Base-by-base conservation (phyloP, 2,888 invertebrate species). In the Clivina fossor region DNA sequence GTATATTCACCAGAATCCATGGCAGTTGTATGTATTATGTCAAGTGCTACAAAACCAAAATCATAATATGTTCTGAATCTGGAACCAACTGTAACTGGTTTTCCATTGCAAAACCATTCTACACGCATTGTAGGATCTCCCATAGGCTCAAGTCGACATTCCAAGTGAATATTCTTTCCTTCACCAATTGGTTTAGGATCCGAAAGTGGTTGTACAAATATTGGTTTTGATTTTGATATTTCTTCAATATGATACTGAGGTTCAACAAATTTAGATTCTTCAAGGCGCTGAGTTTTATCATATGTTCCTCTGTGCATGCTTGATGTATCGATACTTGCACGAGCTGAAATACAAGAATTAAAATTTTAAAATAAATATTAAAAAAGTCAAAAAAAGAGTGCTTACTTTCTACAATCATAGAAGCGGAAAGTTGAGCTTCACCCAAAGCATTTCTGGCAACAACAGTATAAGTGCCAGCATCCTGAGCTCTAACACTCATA, bases 1-100 rank as follows among this genome's bases (percentile, higher is more conserved):
- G 93, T 97, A 69, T 98, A 99, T 76, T 93, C 93, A 47, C 96
- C 96, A 28, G 93, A 88, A 75, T 99, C 99, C 57, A 90, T 81
- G n/a, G 93, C 88, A 51, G 91, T 93, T 15, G 93, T 88, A 69
- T 95, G 92, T 60, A 95, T 84, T 58, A 99, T 94, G 68, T 98
- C 98, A 63, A 99, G 76, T 28, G 97, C 94, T 49, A 98, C 94
- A 71, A 93, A 96, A 13, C 98, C 98, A 72, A 98, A 98, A 71
- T 99, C 98, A 68, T 94, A 91, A 71, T 94, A 93, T 18, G 95
- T 94, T 69, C 88, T 86, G 78, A 95, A 97, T 68, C 97, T 84
- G 38, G 93, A 93, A 35, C 92, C 93, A 30, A 93, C 88, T 22
- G 93, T 92, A 11, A 91, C 85, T 5, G 91, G 83, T 67, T 85